A percentile compares a stretch with the other conserved stretches of the same genome.
phyloP scores from a whole-genome alignment of 1,140 invertebrate genomes.

The Calephelis virginiensis region DNA sequence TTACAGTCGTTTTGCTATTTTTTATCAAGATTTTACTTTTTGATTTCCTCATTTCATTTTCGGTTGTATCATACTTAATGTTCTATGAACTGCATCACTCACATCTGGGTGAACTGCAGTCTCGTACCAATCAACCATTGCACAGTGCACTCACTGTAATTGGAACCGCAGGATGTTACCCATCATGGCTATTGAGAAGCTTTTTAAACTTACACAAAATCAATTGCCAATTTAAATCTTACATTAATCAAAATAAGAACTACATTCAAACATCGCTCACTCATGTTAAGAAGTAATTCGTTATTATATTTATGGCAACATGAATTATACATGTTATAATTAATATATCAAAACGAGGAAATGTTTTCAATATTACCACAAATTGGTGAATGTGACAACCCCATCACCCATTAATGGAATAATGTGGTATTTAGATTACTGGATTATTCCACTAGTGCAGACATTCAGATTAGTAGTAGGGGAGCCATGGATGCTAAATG shows the following conservation, averaged over 20 bases:
- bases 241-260: background rate
- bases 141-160: conserved; percentile 57
- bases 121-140: conserved; percentile 57
- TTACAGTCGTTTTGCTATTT: too few species aligned
- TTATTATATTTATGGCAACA: too few species aligned
- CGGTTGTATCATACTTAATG: background rate
- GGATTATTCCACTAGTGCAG: too few species aligned
- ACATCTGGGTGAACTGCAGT: conserved; percentile 23
- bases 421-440: too few species aligned
- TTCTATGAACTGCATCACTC: conserved; percentile 2
- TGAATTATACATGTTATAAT: too few species aligned
- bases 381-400: too few species aligned
- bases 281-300: too few species aligned
- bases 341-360: too few species aligned
- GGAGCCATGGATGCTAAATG: too few species aligned
- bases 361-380: too few species aligned
- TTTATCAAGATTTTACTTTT: background rate
- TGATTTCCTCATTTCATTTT: background rate
- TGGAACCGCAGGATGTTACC: conserved; percentile 62
- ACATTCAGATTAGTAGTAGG: too few species aligned
- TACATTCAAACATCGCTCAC: background rate
- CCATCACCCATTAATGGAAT: too few species aligned
- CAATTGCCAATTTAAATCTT: background rate
- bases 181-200: conserved; percentile 56
- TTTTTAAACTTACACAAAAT: conserved; percentile 36